phyloP scores from a whole-genome alignment of 2,888 invertebrate genomes.

The Trichacis sp. region DNA sequence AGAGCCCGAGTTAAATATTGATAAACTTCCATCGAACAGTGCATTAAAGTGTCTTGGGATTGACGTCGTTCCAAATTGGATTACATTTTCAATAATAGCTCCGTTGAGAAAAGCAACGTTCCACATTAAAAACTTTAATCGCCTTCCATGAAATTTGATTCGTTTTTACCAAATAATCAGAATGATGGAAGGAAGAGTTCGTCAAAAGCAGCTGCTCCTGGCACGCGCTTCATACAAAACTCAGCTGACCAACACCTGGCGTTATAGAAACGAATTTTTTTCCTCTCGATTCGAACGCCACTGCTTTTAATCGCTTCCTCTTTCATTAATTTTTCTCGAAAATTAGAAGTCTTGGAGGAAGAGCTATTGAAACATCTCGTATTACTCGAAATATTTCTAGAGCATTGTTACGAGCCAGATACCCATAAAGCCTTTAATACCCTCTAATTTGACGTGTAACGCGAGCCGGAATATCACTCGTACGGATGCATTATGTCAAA shows the following conservation, averaged over 20 bases:
- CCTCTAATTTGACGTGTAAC: constrained; percentile 39
- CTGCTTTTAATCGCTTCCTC: background rate
- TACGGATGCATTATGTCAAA: constrained; percentile 39
- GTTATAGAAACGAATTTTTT: constrained; percentile 22
- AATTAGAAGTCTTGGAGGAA: background rate
- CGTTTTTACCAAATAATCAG: background rate
- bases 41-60: no score
- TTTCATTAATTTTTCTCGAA: background rate
- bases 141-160: background rate
- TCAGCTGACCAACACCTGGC: constrained; percentile 57
- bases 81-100: no score
- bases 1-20: no score
- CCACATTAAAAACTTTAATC: background rate
- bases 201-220: constrained; percentile 53
- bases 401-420: constrained; percentile 56
- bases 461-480: constrained; percentile 27
- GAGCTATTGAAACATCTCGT: background rate
- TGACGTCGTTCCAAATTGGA: no score
- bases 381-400: background rate
- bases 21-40: no score
- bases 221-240: constrained; percentile 56
- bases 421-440: constrained; percentile 50
- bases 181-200: background rate
- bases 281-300: background rate
- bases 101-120: no score